Evolutionary conservation across 2,113 vertebrate species (phyloP), one percentile per base, ranked within the genome.

Genomic region (Myotis yumanensis): DNA sequence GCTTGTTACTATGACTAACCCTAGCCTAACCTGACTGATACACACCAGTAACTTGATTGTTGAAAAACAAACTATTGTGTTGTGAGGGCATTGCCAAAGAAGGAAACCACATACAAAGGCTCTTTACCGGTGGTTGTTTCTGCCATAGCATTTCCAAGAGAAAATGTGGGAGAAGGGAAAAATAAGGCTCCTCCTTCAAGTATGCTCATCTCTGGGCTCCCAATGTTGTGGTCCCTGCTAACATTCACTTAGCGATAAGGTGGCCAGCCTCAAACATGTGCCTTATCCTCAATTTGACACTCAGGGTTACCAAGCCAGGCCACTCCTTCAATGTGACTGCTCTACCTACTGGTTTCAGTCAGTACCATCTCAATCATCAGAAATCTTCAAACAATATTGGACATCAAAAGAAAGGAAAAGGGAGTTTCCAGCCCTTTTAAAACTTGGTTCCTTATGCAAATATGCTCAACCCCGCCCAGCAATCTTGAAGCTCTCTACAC

Each of bases 401-500:
- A 46, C 37, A 48, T 89, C n/a, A 69, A 91, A 95, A 86, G 68
- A 91, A 85, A 94, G 48, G 64, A 69, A 87, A 95, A 48, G 76
- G 77, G 73, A 95, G 30, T 87, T 96, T 72, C 89, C 86, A 66
- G 46, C 14, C 52, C 54, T 91, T 62, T 62, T n/a, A 66, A 81
- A 81, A 40, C 59, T 72, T 81, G 62, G 23, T 62, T 85, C 51
- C 30, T 76, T 82, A 73, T 72, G 71, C 84, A 91, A 96, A 89
- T 91, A 54, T 46, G 28, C 15, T 79, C 54, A 73, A 10, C 40
- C 32, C 17, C 5, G n/a, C 35, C 5, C 1, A 22, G 11, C 62
- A 68, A 72, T 83, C 59, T 76, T 51, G n/a, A 79, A 90, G 18
- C 14, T 84, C 10, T 69, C 23, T 76, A 1, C 59, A 62, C 40